Percentiles rank a stretch among this genome's conserved stretches.
These are phyloP conservation scores for Acanthaster planci DNA, from an alignment of 35 echinoderm and acorn worm genomes.

Conservation along the genomic window DNA sequence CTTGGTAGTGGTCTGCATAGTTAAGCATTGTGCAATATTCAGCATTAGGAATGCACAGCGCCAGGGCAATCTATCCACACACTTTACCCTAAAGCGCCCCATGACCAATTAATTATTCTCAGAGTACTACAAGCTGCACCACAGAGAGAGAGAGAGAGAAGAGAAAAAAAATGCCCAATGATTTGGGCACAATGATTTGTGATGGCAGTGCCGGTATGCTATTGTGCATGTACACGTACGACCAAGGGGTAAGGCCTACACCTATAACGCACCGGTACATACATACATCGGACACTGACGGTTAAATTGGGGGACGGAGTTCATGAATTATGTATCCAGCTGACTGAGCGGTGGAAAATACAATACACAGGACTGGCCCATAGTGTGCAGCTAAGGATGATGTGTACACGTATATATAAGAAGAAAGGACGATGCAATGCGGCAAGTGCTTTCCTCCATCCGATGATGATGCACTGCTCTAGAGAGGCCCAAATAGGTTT, in stretches of 20 bases:
- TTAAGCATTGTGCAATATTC: too few relatives aligned
- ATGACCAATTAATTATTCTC: slow-evolving; percentile 15
- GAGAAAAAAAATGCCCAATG: too few relatives aligned
- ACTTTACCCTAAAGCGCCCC: slow-evolving; percentile 9
- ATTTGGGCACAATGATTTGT: slow-evolving; percentile 8
- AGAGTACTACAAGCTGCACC: background rate
- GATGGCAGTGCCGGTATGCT: background rate
- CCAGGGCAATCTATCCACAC: background rate
- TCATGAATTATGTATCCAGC: background rate
- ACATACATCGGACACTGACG: too few relatives aligned
- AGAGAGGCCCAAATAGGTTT: too few relatives aligned
- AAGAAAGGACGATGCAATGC: background rate
- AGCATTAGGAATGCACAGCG: too few relatives aligned
- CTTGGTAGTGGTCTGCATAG: too few relatives aligned
- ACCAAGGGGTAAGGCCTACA: too few relatives aligned
- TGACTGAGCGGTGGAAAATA: background rate
- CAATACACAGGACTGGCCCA: background rate
- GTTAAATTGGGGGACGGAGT: background rate
- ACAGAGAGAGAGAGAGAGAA: too few relatives aligned
- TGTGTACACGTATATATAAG: background rate
- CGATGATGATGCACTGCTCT: too few relatives aligned
- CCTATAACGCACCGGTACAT: too few relatives aligned
- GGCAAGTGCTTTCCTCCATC: too few relatives aligned
- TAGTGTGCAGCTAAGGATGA: background rate
- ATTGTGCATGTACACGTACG: slow-evolving; percentile 1